Base-by-base conservation (phyloP, 2,113 vertebrate species). In the Mesitornis unicolor region DNA sequence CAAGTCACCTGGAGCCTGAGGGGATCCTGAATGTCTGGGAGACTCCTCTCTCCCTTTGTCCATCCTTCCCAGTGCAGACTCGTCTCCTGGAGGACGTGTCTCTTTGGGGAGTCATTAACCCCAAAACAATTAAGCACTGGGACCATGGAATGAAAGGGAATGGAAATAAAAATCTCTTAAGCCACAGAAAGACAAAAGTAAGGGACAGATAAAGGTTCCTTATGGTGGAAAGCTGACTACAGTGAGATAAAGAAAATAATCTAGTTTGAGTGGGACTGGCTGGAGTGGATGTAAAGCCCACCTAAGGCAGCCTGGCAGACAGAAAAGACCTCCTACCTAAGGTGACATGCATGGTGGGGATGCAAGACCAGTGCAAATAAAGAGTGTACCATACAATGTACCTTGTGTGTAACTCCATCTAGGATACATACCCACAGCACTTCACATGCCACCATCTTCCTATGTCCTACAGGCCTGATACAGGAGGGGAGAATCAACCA, bases 181-280 rank as follows among this genome's bases (percentile, higher is more conserved):
- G 7, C 19, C 19, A 86, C 28, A 11, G 14, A 59, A 88, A 81
- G 33, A 61, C 11, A 81, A 84, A 86, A 81, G 51, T 12, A 76
- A 80, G 50, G 28, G 64, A 64, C 17, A 60, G 48, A 64, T 35
- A 74, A 68, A 14, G 12, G 6, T 42, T 60, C 54, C n/a, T 73
- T 22, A 65, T 5, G 14, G 59, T 65, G 18, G 40, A 87, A 89
- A 80, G 22, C 3, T 28, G 19, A 68, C 67, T 59, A 42, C 3
- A 51, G 25, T 12, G 8, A 16, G 22, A 29, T 16, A 9, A 63
- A 87, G 43, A 76, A 83, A 84, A 86, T 11, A 51, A 20, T 9
- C 70, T 57, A 5, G 28, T 59, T 75, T 1, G 0, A 15, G 26
- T 42, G 22, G 8, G 48, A 57, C 21, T 6, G 3, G 11, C 25